Percentiles rank a stretch among this genome's conserved stretches.
Conservation (phyloP, 2,113 vertebrate genomes). For the Zapornia atra region DNA sequence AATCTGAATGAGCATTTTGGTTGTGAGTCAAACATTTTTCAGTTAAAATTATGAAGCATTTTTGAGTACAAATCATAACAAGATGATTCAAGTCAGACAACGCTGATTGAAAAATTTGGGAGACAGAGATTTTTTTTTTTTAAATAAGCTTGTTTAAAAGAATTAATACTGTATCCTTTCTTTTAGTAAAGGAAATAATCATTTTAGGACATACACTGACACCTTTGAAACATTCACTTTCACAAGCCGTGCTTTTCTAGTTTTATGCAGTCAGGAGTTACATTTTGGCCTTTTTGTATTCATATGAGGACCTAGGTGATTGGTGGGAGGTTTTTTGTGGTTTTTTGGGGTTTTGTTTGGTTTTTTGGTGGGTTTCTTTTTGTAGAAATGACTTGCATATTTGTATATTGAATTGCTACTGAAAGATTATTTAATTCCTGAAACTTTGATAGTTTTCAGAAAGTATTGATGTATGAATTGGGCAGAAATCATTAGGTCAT, state of each 20-base stretch:
- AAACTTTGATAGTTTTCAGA: neutral
- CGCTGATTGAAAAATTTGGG: neutral
- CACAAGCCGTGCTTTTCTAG: neutral
- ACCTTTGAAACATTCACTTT: neutral
- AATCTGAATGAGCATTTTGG: neutral
- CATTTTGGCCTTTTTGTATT: neutral
- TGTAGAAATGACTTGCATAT: neutral
- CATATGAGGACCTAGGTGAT: too few species aligned
- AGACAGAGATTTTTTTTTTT: neutral
- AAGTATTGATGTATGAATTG: neutral
- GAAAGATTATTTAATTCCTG: neutral
- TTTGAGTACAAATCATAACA: neutral
- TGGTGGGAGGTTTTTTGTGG: too few species aligned
- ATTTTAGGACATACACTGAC: neutral
- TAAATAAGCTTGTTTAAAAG: neutral
- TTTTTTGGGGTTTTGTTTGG: too few species aligned
- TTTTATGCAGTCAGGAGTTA: neutral
- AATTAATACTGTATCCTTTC: neutral
- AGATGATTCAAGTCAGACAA: neutral
- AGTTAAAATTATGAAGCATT: neutral
- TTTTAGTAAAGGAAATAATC: neutral
- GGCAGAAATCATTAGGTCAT: neutral
- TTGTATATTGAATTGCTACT: neutral
- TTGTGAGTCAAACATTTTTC: neutral
- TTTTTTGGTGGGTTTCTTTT: neutral